Evolutionary conservation across 37 sponge, comb jelly and placozoan species (phyloP).

Genomic region (Aplysina aerophoba): DNA sequence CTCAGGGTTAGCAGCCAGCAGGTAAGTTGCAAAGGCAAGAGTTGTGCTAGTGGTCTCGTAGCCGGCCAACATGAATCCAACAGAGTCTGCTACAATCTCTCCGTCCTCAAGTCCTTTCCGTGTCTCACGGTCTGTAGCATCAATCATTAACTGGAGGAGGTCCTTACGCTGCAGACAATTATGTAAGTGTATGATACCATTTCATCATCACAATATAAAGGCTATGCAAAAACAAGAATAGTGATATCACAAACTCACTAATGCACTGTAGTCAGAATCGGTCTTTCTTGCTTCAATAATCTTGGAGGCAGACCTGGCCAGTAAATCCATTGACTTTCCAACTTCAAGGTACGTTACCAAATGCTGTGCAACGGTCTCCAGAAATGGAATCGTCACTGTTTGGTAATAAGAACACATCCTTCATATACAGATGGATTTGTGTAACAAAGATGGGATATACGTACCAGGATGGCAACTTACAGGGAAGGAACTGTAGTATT

Average conservation of each 20-base stretch:
- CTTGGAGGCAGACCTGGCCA: not conserved
- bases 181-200: too few species aligned
- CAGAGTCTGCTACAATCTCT: slow-evolving; percentile 13
- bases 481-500: too few species aligned
- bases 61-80: slow-evolving; percentile 13
- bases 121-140: slow-evolving; percentile 3
- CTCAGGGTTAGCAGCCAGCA: not conserved
- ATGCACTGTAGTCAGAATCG: too few species aligned
- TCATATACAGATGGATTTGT: too few species aligned
- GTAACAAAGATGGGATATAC: too few species aligned
- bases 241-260: too few species aligned
- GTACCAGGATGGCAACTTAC: too few species aligned
- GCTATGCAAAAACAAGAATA: too few species aligned
- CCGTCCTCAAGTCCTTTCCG: not conserved
- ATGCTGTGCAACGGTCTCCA: too few species aligned
- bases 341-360: not conserved
- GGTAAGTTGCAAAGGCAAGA: not conserved
- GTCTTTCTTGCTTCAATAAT: not conserved
- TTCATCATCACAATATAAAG: too few species aligned
- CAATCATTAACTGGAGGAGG: slow-evolving; percentile 12
- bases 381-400: too few species aligned
- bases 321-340: not conserved
- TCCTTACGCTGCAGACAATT: slow-evolving; percentile 11
- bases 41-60: slow-evolving; percentile 10
- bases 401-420: too few species aligned